A percentile compares a stretch with the other conserved stretches of the same genome.
Conservation (phyloP, 64 coral and sea anemone genomes). For the Stichodactyla helianthus region DNA sequence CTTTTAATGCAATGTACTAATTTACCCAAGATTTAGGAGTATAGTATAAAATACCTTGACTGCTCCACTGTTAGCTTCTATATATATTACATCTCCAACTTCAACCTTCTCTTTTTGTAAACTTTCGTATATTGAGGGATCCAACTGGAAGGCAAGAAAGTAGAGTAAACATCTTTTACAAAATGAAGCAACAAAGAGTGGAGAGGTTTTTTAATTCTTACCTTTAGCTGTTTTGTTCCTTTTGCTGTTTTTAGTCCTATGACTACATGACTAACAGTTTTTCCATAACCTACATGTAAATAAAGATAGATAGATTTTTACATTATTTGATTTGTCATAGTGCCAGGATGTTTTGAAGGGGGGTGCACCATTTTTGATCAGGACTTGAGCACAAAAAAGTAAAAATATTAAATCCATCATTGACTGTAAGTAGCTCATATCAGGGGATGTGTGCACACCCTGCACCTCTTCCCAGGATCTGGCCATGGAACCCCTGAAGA, state of each 20-base stretch:
- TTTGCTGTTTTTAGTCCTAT: constrained; percentile 98
- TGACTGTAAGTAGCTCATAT: neutral
- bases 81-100: constrained; percentile 99
- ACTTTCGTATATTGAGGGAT: constrained; percentile 98
- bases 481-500: too few relatives aligned
- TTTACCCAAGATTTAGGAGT: too few relatives aligned
- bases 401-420: too few relatives aligned
- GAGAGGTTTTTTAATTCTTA: constrained; percentile 1
- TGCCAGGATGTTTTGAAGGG: too few relatives aligned
- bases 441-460: too few relatives aligned
- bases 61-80: constrained; percentile 98
- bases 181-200: too few relatives aligned
- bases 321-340: too few relatives aligned
- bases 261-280: constrained; percentile 98
- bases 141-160: constrained; percentile 52
- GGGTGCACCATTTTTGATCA: too few relatives aligned
- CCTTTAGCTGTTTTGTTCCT: constrained; percentile 99
- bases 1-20: too few relatives aligned
- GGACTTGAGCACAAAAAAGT: neutral
- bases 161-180: neutral
- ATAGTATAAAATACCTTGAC: constrained; percentile 60
- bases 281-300: constrained; percentile 71
- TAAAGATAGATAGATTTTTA: too few relatives aligned
- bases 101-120: constrained; percentile 99
- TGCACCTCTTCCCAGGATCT: too few relatives aligned